Evolutionary conservation across 2,888 invertebrate genomes (phyloP), one percentile per base, ranked within the genome.

Genomic region (Dynastes grantii): DNA sequence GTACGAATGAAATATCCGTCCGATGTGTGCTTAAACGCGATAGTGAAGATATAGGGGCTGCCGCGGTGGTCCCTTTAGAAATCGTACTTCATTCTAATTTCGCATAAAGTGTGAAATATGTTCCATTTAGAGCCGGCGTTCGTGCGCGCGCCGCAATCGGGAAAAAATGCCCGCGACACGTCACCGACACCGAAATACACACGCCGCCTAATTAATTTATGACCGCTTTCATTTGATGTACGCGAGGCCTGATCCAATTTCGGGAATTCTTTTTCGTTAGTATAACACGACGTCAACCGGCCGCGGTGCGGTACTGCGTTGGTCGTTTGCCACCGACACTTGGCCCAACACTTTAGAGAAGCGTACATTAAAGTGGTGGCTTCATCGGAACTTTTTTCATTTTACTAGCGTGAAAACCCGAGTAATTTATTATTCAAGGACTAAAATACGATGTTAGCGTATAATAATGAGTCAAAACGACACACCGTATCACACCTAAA

Each of bases 71-170:
- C 68, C 68, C 68, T 68, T 68, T 68, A 68, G 68, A 68, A 68
- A 75, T 75, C 61, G 73, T 61, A 75, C 73, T 75, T 75, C 73
- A 75, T 75, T 45, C 73, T 75, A 75, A 75, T 75, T 75, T 61
- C 58, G 73, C 73, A 75, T 61, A 75, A 75, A 75, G 58, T 75
- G 73, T 75, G 73, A 75, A 75, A 75, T 75, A 75, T 75, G 73
- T 75, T 63, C 73, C 73, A 75, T 75, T 75, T 75, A 75, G 61
- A 49, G 73, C 22, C 73, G 40, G 71, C n/a, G 61, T 45, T 29
- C 22, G 68, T 68, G 51, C 29, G 51, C 27, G 49, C 68, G 49
- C 49, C 40, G 40, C 63, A 63, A 29, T 29, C 27, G 27, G 68
- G 45, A 61, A 75, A 75, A 75, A 73, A 75, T 45, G 73, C 61